Conservation (phyloP, 1,140 invertebrate genomes). For the Potamilus streckersoni region DNA sequence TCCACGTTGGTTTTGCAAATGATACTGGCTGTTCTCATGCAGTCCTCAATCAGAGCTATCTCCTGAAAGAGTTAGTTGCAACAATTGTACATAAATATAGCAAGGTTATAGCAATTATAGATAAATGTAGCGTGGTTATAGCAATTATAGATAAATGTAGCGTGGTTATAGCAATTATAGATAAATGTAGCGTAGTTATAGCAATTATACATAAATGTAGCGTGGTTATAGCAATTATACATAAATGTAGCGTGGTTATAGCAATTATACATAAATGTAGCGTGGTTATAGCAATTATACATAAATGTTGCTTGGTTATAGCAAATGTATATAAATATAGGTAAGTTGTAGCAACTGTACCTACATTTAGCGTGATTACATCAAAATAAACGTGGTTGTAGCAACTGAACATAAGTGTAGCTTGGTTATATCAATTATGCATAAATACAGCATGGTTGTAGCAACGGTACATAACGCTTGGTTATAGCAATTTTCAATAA, state of each 20-base stretch:
- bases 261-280: background rate
- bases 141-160: background rate
- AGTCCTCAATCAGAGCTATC: constrained; percentile 45
- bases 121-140: background rate
- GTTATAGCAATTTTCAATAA: too few species aligned
- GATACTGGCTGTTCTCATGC: constrained; percentile 45
- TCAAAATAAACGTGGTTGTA: too few species aligned
- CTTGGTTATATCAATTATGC: too few species aligned
- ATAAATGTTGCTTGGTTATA: background rate
- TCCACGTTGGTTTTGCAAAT: constrained; percentile 55
- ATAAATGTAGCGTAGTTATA: background rate
- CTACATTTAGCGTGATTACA: too few species aligned
- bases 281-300: background rate
- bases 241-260: background rate
- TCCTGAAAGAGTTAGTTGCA: constrained; percentile 38
- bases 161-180: background rate
- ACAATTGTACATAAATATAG: background rate
- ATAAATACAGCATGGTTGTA: too few species aligned
- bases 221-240: background rate
- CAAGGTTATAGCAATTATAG: background rate
- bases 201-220: background rate
- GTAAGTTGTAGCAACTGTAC: too few species aligned
- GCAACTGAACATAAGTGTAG: too few species aligned
- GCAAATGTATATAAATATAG: too few species aligned
- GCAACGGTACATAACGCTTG: too few species aligned